Base-by-base conservation (phyloP, 2,797 vertebrate genomes). In the Urocyon cinereoargenteus region DNA sequence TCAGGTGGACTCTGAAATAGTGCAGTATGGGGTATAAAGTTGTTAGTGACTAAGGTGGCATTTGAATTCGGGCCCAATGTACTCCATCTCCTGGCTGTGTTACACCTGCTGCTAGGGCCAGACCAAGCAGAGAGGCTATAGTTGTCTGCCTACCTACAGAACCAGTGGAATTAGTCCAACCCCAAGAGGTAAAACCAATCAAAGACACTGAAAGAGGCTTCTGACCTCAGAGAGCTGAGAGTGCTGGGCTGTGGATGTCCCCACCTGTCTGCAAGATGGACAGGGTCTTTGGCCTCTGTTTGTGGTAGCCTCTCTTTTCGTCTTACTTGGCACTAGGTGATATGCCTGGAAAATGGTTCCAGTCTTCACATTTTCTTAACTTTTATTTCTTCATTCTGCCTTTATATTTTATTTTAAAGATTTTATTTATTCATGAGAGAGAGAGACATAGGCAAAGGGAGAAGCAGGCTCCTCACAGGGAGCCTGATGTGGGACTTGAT, bases 281-380 rank as follows among this genome's bases (percentile, higher is more conserved):
- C 31, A 18, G 64, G 7, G 4, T 45, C 55, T 53, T 79, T 0
- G 8, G 22, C 75, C 62, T 77, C 31, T 16, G 34, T 14, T 24
- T 21, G 2, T 21, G 51, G 53, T 72, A 22, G 49, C 40, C 19
- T 84, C 26, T 61, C 51, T 68, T 72, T 55, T 24, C 5, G 4
- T 49, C 28, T 51, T 28, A 3, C 19, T 28, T 36, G 61, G 36
- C 7, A 6, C 4, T 40, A 22, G 77, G 53, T 64, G 75, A 45
- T 61, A 18, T 22, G 90, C 53, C 94, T 93, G 92, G 72, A 84
- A 85, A 88, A 68, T 73, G 57, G 70, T n/a, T 59, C 26, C 28
- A 22, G 0, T 28, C 16, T 85, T 93, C 70, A 40, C 64, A 55
- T 86, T 87, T 91, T n/a, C 84, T 86, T 51, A 82, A 28, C 40